Conservation (phyloP, 2,797 vertebrate genomes). For the Glyptemys insculpta region DNA sequence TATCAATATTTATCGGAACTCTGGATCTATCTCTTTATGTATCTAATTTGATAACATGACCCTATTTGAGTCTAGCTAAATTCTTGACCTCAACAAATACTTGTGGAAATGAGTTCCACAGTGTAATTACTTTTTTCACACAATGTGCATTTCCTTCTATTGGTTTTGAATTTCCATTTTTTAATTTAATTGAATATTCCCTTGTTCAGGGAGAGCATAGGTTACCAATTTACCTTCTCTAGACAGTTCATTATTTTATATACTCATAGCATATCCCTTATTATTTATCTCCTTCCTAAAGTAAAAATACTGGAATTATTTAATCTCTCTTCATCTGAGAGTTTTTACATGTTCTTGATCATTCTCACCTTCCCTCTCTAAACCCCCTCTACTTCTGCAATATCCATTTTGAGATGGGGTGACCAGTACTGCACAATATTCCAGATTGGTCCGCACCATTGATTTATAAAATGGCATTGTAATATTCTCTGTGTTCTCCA, state of each 20-base stretch:
- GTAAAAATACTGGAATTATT: not conserved
- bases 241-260: not conserved
- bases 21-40: not conserved
- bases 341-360: not conserved
- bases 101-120: not conserved
- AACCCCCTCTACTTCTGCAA: not conserved
- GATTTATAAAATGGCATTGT: not conserved
- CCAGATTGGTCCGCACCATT: not conserved
- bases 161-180: not conserved
- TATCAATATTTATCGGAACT: not conserved
- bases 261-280: not conserved
- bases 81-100: not conserved
- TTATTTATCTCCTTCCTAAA: not conserved
- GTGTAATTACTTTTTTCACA: not conserved
- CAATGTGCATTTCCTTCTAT: not conserved
- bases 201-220: not conserved
- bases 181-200: not conserved
- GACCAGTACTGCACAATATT: not conserved
- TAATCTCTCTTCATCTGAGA: not conserved
- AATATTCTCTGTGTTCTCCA: not conserved
- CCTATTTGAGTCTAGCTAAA: not conserved
- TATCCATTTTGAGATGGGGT: not conserved
- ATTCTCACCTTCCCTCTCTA: not conserved
- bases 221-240: not conserved
- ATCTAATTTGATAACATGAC: not conserved